These are phyloP conservation scores for Eremobia ochroleuca DNA, from an alignment of 2,888 invertebrate species.

Conservation along the genomic window DNA sequence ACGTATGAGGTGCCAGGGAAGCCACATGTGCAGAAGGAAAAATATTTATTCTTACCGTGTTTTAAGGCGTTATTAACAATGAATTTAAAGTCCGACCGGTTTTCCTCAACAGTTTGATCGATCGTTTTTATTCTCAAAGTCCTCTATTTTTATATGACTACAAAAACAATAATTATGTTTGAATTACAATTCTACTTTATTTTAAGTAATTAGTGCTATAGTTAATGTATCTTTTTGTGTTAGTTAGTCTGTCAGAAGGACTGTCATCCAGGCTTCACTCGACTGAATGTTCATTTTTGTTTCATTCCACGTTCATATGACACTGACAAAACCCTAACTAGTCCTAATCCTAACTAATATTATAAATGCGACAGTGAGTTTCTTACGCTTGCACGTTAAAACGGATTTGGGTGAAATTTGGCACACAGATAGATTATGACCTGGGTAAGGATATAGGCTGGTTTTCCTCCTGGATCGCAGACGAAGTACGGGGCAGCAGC, in stretches of 20 bases:
- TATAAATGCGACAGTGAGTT: no score
- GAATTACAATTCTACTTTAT: neutral
- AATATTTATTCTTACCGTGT: neutral
- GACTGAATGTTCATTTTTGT: neutral
- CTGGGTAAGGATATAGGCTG: no score
- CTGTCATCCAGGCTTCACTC: neutral
- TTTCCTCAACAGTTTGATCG: conserved; percentile 17
- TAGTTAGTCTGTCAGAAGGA: neutral
- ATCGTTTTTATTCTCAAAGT: conserved; percentile 1
- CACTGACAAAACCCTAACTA: neutral
- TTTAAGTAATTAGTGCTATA: neutral
- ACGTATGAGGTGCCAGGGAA: no score
- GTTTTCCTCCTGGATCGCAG: no score
- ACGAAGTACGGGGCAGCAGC: no score
- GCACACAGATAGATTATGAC: no score
- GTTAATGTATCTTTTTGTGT: neutral
- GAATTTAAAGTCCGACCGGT: conserved; percentile 4
- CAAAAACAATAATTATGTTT: conserved; percentile 2
- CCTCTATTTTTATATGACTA: neutral
- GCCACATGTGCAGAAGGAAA: no score
- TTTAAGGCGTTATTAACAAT: neutral
- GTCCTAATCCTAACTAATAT: no score
- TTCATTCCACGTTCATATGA: neutral
- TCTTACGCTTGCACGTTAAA: no score
- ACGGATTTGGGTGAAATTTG: no score